Evolutionary conservation across 2,797 vertebrate species (phyloP).

Genomic region (Notoglanidium macrostoma): DNA sequence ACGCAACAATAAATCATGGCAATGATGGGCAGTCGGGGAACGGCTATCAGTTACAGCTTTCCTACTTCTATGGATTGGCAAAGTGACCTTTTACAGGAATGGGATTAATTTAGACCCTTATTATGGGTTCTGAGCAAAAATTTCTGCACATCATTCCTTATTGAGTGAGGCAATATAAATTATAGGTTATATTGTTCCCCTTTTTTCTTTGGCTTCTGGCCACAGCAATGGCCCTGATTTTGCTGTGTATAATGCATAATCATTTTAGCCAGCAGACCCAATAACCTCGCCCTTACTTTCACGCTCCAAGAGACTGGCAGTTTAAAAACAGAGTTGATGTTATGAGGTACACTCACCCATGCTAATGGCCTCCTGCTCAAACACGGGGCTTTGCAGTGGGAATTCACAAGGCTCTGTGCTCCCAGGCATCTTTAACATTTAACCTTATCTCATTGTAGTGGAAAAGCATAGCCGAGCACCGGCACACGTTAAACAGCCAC

Average conservation of each 20-base stretch:
- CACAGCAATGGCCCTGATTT: background rate
- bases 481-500: background rate
- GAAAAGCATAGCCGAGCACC: conserved; percentile 3
- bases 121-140: conserved; percentile 17
- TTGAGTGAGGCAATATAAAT: conserved; percentile 17
- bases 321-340: conserved; percentile 33
- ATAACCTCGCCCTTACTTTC: conserved; percentile 28
- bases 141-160: conserved; percentile 6
- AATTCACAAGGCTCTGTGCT: conserved; percentile 18
- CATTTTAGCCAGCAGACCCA: conserved; percentile 30
- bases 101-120: conserved; percentile 27
- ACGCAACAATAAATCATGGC: conserved; percentile 46
- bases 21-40: conserved; percentile 1
- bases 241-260: conserved; percentile 28
- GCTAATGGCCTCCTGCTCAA: conserved; percentile 29
- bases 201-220: background rate
- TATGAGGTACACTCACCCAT: conserved; percentile 25
- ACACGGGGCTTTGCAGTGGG: conserved; percentile 13
- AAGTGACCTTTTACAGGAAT: conserved; percentile 42
- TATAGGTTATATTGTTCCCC: conserved; percentile 11
- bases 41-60: conserved; percentile 37
- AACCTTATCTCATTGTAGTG: conserved; percentile 26
- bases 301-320: conserved; percentile 32
- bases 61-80: conserved; percentile 26
- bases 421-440: conserved; percentile 38